Evolutionary conservation across 2,113 vertebrate genomes (phyloP), one percentile per base, ranked within the genome.

Genomic region (Cyanistes caeruleus): DNA sequence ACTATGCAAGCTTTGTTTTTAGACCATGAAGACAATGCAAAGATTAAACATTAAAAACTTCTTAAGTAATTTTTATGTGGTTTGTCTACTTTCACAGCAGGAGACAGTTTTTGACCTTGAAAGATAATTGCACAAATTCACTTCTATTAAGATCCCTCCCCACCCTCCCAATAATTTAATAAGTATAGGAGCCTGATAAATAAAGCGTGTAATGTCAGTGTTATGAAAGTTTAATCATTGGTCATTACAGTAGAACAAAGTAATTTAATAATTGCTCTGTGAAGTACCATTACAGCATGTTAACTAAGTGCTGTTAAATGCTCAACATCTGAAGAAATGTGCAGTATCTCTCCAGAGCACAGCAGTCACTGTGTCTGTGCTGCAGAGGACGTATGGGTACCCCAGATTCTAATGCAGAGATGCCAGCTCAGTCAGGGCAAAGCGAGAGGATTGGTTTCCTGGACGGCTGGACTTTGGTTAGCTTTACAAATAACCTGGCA

Each of bases 231-330:
- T 89, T 96, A 95, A 95, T 91, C 64, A 79, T 58, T 73, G 81
- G 87, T 78, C 89, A 93, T 93, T 96, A 89, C 46, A 49, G 65
- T 87, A 89, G 94, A 93, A 94, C 53, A 89, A 87, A 91, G 89
- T 95, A 91, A 96, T 95, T 92, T 95, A 94, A 95, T 95, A 95
- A 95, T 92, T 87, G 60, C n/a, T 70, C 58, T 92, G 43, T 84
- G 69, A 87, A 92, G n/a, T 89, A 68, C 44, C 18, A 63, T 87
- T 78, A 80, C 30, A 41, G 91, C 83, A 89, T 84, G 89, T 81
- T 90, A 95, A 94, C 60, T 81, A 84, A 59, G 23, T 77, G 39
- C 51, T 81, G 14, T 33, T 88, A 70, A 43, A 70, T 46, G 60
- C 21, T 20, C 8, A 16, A 70, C 41, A 30, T 76, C n/a, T 48